Evolutionary conservation across 2,113 vertebrate genomes (phyloP).

Genomic region (Cercopithecus mona): DNA sequence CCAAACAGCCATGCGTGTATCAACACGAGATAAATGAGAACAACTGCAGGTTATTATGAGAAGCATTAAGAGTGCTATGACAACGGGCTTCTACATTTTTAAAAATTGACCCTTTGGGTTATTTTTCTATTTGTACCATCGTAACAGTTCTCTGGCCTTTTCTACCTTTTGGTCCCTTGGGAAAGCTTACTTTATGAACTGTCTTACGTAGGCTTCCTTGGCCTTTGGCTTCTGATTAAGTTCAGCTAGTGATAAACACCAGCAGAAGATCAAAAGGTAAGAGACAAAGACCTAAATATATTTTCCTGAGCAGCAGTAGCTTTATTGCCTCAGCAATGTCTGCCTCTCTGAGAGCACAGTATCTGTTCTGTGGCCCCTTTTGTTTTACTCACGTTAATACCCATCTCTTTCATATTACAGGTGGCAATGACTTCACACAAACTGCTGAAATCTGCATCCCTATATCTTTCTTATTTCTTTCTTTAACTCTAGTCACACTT

Average conservation of each 20-base stretch:
- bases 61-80: neutral
- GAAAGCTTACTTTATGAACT: neutral
- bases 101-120: neutral
- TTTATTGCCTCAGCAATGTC: neutral
- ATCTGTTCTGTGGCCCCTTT: fast-evolving
- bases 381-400: neutral
- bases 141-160: neutral
- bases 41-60: neutral
- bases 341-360: neutral
- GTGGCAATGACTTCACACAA: neutral
- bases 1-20: neutral
- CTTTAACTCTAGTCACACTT: neutral
- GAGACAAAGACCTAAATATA: neutral
- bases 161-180: neutral
- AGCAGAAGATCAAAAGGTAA: neutral
- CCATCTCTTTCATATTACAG: neutral
- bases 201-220: neutral
- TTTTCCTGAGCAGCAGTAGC: neutral
- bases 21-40: neutral
- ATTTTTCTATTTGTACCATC: neutral
- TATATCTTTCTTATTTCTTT: neutral
- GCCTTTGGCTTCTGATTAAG: neutral
- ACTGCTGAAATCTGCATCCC: neutral
- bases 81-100: neutral
- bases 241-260: neutral